Conservation (phyloP, 2,888 invertebrate genomes). For the Dorcus parallelipipedus region DNA sequence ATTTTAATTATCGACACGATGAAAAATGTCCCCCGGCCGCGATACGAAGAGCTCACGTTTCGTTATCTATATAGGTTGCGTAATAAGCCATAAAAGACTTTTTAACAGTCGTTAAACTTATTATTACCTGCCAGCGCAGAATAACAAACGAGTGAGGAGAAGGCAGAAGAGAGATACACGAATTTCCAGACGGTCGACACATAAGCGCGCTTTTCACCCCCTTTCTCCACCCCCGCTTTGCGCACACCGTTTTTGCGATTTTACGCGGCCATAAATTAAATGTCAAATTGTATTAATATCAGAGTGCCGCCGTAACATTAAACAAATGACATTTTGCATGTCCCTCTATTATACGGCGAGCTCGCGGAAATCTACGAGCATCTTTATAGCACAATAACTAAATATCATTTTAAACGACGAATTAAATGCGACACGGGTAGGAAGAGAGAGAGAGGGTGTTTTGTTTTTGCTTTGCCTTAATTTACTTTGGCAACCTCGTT, state of each 20-base stretch:
- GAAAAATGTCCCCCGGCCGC: neutral
- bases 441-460: no score
- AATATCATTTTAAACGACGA: neutral
- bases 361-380: neutral
- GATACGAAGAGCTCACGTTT: neutral
- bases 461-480: no score
- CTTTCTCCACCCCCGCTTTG: neutral
- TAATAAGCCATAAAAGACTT: neutral
- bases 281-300: slow-evolving; percentile 40
- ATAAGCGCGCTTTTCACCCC: neutral
- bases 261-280: slow-evolving; percentile 38
- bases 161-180: neutral
- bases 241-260: slow-evolving; percentile 30
- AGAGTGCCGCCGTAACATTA: slow-evolving; percentile 32
- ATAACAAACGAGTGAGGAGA: neutral
- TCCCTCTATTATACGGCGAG: slow-evolving; percentile 14
- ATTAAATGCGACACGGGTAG: no score
- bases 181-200: neutral
- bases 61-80: neutral
- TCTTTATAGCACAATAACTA: slow-evolving; percentile 10
- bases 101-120: neutral
- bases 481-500: no score
- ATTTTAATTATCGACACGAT: no score
- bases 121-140: neutral
- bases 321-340: slow-evolving; percentile 39